Conservation (phyloP, 2,797 vertebrate genomes). For the Cynodonichthys magdalenae region DNA sequence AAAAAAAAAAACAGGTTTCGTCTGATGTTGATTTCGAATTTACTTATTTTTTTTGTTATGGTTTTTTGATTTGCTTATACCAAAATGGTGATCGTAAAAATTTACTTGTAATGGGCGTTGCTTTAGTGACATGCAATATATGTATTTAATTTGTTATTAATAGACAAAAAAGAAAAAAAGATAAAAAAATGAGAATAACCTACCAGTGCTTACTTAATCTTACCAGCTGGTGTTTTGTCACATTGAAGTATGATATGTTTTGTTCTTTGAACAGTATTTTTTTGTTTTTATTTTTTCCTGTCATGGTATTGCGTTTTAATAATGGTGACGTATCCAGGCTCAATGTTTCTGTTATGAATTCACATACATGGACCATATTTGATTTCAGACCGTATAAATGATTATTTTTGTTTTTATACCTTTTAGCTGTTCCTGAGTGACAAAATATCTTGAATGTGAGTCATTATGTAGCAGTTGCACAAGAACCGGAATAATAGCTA, state of each 20-base stretch:
- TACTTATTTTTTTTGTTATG: constrained; percentile 83
- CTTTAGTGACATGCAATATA: constrained; percentile 97
- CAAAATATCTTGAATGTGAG: constrained; percentile 99
- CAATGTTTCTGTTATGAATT: constrained; percentile 94
- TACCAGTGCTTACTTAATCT: constrained; percentile 96
- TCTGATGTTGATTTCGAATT: constrained; percentile 83
- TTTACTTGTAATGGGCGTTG: constrained; percentile 96
- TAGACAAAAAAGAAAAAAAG: constrained; percentile 64
- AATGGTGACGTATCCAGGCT: constrained; percentile 89
- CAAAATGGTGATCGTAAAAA: constrained; percentile 95
- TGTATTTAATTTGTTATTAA: constrained; percentile 90
- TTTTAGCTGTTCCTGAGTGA: constrained; percentile 98
- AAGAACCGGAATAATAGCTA: constrained; percentile 90
- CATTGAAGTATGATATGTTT: constrained; percentile 91
- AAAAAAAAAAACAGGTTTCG: constrained; percentile 90
- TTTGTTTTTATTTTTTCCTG: constrained; percentile 86
- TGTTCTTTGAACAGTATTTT: constrained; percentile 87
- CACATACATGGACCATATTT: constrained; percentile 92
- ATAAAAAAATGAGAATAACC: constrained; percentile 72
- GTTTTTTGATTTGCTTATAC: constrained; percentile 87
- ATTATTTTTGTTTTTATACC: constrained; percentile 76
- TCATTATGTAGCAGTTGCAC: constrained; percentile 99
- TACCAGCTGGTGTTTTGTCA: constrained; percentile 93
- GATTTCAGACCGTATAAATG: constrained; percentile 76
- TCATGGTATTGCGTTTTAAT: constrained; percentile 95